phyloP scores from a whole-genome alignment of 2,113 vertebrate species.

The Stomatorhinus ivindoensis region DNA sequence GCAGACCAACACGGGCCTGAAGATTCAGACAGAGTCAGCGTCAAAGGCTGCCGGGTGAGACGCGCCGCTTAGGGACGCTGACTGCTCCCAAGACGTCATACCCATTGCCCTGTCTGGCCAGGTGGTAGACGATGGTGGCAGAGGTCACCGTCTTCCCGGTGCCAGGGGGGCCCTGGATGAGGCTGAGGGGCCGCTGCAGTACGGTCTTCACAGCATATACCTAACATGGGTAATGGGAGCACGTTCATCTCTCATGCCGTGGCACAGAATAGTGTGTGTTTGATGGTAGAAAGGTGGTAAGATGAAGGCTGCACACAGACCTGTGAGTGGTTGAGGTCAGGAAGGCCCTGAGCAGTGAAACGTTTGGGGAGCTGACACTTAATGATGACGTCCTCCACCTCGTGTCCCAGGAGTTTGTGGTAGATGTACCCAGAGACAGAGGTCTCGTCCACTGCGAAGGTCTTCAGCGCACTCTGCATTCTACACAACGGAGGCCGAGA shows the following conservation, averaged over 20 bases:
- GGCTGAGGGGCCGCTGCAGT: conserved; percentile 89
- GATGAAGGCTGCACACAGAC: conserved; percentile 43
- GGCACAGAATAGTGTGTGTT: background rate
- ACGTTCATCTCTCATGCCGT: background rate
- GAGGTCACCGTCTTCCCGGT: conserved; percentile 97
- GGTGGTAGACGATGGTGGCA: conserved; percentile 95
- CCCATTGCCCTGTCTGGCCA: conserved; percentile 95
- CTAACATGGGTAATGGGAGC: conserved; percentile 44
- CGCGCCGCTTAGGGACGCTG: background rate
- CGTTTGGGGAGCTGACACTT: conserved; percentile 98
- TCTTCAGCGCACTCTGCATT: conserved; percentile 97
- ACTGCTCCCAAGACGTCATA: conserved; percentile 41
- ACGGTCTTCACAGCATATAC: conserved; percentile 98
- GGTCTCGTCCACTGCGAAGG: conserved; percentile 93
- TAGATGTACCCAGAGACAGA: conserved; percentile 98
- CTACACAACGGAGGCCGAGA: conserved; percentile 45
- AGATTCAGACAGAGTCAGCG: background rate
- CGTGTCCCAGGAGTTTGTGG: conserved; percentile 91
- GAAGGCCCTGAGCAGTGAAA: conserved; percentile 92
- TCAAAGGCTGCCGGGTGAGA: background rate
- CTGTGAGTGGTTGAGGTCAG: conserved; percentile 98
- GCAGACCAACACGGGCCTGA: conserved; percentile 89
- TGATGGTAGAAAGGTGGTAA: no score
- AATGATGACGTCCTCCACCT: conserved; percentile 97
- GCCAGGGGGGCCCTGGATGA: conserved; percentile 95